Evolutionary conservation across 2,888 invertebrate species (phyloP).

Genomic region (Lepidocyrtinus sp.): DNA sequence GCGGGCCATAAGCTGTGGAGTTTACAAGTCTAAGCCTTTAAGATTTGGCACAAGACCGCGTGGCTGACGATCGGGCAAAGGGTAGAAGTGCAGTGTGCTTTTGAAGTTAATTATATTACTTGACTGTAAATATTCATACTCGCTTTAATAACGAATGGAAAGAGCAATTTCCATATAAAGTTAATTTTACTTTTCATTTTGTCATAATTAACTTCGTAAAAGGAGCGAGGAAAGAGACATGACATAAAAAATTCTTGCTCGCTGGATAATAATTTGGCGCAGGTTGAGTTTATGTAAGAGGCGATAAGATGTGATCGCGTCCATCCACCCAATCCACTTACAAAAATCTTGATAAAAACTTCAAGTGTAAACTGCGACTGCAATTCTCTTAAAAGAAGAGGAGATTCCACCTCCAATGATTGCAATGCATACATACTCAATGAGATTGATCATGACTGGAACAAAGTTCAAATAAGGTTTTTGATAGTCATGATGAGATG

Average conservation of each 20-base stretch:
- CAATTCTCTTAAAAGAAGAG: neutral
- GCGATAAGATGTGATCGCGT: neutral
- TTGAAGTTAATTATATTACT: too few relatives aligned
- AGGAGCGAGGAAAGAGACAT: neutral
- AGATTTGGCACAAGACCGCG: too few relatives aligned
- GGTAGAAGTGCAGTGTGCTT: neutral
- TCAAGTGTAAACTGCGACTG: neutral
- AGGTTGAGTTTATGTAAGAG: neutral
- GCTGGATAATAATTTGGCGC: neutral
- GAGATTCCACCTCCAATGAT: neutral
- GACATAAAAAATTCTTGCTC: neutral
- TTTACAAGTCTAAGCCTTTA: too few relatives aligned
- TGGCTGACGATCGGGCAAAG: neutral
- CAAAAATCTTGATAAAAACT: neutral
- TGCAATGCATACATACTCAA: too few relatives aligned
- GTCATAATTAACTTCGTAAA: neutral
- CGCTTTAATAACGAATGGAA: neutral
- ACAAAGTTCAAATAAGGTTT: neutral
- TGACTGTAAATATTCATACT: neutral
- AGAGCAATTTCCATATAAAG: neutral
- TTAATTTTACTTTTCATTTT: neutral
- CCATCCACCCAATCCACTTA: neutral
- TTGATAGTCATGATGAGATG: neutral
- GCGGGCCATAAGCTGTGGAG: neutral
- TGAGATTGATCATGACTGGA: neutral